Evolutionary conservation across 37 sponge, comb jelly and placozoan species (phyloP).

Genomic region (Corticium candelabrum): DNA sequence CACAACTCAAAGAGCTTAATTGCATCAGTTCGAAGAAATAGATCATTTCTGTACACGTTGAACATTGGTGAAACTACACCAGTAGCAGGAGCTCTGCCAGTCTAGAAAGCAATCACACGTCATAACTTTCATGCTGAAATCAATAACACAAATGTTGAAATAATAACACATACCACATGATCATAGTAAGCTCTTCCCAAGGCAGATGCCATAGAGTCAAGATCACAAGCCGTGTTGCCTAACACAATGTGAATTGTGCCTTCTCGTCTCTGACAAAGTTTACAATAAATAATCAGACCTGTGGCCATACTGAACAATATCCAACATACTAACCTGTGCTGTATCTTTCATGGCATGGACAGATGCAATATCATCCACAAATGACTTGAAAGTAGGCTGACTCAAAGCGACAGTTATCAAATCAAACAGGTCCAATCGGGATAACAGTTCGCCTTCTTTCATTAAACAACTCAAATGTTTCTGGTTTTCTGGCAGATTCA

Average conservation of each 20-base stretch:
- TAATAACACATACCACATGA: background rate
- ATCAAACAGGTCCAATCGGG: background rate
- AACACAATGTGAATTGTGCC: background rate
- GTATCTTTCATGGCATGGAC: background rate
- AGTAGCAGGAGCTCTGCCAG: too few species aligned
- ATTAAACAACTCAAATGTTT: too few species aligned
- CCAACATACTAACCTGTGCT: background rate
- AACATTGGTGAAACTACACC: too few species aligned
- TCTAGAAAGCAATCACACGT: too few species aligned
- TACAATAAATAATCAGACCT: too few species aligned
- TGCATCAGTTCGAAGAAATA: background rate
- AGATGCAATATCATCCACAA: background rate
- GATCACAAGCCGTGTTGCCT: background rate
- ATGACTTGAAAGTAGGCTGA: background rate
- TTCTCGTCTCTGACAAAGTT: background rate
- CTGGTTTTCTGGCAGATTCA: too few species aligned
- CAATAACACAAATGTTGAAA: too few species aligned
- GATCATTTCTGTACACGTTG: background rate
- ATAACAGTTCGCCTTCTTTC: too few species aligned
- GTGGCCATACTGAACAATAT: too few species aligned
- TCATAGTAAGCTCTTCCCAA: background rate
- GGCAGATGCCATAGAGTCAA: background rate
- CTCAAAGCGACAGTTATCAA: background rate
- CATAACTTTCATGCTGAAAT: too few species aligned
- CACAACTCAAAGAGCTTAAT: background rate